Evolutionary conservation across 2,888 invertebrate genomes (phyloP).

Genomic region (Pachymerium ferrugineum): DNA sequence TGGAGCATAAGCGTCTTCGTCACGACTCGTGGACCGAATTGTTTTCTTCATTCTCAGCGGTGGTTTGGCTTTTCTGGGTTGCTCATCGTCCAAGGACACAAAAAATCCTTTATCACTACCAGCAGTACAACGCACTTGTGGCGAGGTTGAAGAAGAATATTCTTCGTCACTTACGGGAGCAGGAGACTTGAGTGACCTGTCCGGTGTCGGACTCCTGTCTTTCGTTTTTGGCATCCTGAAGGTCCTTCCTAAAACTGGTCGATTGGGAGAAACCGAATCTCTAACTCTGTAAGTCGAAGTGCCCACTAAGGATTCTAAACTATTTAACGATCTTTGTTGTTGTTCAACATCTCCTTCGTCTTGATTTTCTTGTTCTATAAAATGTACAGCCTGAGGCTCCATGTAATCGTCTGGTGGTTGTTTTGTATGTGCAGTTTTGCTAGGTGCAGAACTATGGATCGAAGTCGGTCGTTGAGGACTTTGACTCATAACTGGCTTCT

Average conservation of each 20-base stretch:
- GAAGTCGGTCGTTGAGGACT: constrained; percentile 38
- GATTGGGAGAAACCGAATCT: constrained; percentile 67
- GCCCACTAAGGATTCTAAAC: constrained; percentile 32
- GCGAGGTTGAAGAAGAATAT: constrained; percentile 60
- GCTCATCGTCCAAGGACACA: constrained; percentile 84
- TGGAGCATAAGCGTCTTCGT: not conserved
- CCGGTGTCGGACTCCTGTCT: not conserved
- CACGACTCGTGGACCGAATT: constrained; percentile 38
- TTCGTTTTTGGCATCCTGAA: constrained; percentile 40
- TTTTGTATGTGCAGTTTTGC: constrained; percentile 58
- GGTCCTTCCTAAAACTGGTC: constrained; percentile 53
- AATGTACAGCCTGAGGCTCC: constrained; percentile 90
- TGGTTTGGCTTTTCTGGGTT: constrained; percentile 71
- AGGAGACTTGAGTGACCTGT: constrained; percentile 39
- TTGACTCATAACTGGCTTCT: constrained; percentile 4
- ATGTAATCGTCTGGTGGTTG: constrained; percentile 73
- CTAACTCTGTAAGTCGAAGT: constrained; percentile 36
- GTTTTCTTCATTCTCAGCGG: constrained; percentile 57
- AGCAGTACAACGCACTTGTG: constrained; percentile 37
- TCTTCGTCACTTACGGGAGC: constrained; percentile 41
- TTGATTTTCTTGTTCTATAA: constrained; percentile 59
- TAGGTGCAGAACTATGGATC: constrained; percentile 43
- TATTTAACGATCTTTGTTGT: not conserved
- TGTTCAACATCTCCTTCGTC: not conserved
- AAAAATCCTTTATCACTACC: constrained; percentile 60